phyloP scores from a whole-genome alignment of 2,888 invertebrate species.

The Drosophila helvetica region DNA sequence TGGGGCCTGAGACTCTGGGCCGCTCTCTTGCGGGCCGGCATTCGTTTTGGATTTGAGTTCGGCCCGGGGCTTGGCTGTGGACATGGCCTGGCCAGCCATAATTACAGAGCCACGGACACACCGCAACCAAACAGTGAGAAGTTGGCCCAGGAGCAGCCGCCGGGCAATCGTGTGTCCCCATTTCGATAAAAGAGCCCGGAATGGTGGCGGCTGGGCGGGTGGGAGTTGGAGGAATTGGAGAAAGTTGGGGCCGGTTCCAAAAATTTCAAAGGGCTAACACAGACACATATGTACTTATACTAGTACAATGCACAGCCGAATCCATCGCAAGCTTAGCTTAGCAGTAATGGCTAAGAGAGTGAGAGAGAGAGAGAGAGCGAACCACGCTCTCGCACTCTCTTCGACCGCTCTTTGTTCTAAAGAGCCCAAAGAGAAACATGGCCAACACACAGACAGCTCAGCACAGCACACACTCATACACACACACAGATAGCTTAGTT shows the following conservation, averaged over 20 bases:
- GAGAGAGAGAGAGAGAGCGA: too few species aligned
- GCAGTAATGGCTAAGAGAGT: slow-evolving; percentile 41
- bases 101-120: slow-evolving; percentile 69
- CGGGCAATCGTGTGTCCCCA: slow-evolving; percentile 64
- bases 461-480: slow-evolving; percentile 23
- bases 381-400: slow-evolving; percentile 24
- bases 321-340: slow-evolving; percentile 59
- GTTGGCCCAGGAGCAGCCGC: slow-evolving; percentile 29
- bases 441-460: slow-evolving; percentile 42
- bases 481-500: slow-evolving; percentile 64
- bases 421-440: slow-evolving; percentile 49
- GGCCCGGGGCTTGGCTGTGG: slow-evolving; percentile 42
- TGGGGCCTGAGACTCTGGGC: slow-evolving; percentile 18
- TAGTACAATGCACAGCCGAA: background rate
- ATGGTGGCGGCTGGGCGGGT: background rate
- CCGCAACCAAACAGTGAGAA: slow-evolving; percentile 48
- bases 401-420: slow-evolving; percentile 64
- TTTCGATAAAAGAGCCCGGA: slow-evolving; percentile 46
- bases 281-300: too few species aligned
- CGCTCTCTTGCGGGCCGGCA: slow-evolving; percentile 10
- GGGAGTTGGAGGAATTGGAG: slow-evolving; percentile 7
- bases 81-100: slow-evolving; percentile 65
- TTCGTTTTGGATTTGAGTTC: slow-evolving; percentile 37
- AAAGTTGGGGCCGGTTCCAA: slow-evolving; percentile 6
- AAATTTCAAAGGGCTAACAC: background rate